Base-by-base conservation (phyloP, 2,888 invertebrate genomes). In the Plagodis dolabraria region DNA sequence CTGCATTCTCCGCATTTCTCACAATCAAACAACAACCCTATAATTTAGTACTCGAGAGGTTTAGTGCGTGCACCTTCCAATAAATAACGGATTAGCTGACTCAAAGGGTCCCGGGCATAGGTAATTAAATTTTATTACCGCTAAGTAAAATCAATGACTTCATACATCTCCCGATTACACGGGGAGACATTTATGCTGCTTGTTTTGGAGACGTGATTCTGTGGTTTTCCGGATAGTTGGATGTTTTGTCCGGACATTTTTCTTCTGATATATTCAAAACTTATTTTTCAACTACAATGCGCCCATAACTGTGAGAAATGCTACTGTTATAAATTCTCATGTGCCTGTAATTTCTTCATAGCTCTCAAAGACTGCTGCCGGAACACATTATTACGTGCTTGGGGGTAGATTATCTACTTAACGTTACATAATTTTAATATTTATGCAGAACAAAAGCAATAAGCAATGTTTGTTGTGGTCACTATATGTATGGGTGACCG, bases 21-120 rank as follows among this genome's bases (percentile, higher is more conserved):
- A 22, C 44, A 22, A 40, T 43, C 48, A 46, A 64, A 67, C 70
- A 71, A 76, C 70, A 71, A 64, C 56, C 65, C 65, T 72, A 76
- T 77, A 79, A 71, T 72, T 77, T 76, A 75, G 72, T 70, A 69
- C 65, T 70, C 74, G 22, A 75, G 71, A 73, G 71, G 65, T 73
- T 75, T 70, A 73, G 69, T 68, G 55, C 72, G 66, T 65, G 64
- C 72, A 65, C 65, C 55, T 47, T 51, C 63, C 76, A 67, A 87
- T 89, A 88, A 88, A 88, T 87, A 81, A 85, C 74, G 74, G 83
- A 84, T 88, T 83, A 86, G 78, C 78, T 70, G 82, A 81, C 67
- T 70, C 59, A 60, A 65, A 64, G 68, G 71, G 60, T 55, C 62
- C 65, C 47, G 49, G 54, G 55, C 47, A 60, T 48, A 22, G 66